Base-by-base conservation (phyloP, 2,797 vertebrate species). In the Chlorospingus flavigularis region DNA sequence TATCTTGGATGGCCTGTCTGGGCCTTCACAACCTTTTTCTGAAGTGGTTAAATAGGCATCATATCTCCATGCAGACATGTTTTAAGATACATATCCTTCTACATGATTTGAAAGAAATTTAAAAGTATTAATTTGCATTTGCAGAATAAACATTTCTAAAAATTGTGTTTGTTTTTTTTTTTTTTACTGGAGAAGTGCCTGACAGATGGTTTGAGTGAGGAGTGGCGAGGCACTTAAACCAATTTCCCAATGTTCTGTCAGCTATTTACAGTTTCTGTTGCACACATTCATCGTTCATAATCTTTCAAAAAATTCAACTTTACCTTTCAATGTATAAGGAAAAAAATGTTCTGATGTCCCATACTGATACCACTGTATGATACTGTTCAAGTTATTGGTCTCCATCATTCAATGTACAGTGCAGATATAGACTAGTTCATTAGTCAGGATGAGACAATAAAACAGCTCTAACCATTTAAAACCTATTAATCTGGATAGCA, bases 181-280 rank as follows among this genome's bases (percentile, higher is more conserved):
- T 48, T 94, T 91, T 67, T 57, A 81, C 85, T 42, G 85, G 87
- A 97, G 95, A 96, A 96, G 89, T 87, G 83, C 90, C 51, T 96
- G 96, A 97, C 97, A 98, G 97, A 98, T 97, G 97, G 97, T 74
- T 67, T 90, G 88, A 95, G 57, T 71, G 96, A 96, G 90, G 74
- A 95, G 94, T 95, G 91, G 83, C 74, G 90, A 96, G 86, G 92
- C 93, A 78, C 87, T 97, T 88, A 89, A 96, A 89, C 66, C 71
- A 86, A 93, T 94, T 97, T 97, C 95, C 96, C 92, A 92, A 75
- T 90, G 93, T 97, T 97, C 97, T 85, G 75, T 96, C 94, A 97
- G 96, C 96, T 97, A 96, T 95, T 97, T 97, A 85, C 85, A 95
- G 85, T 95, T 94, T 94, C 96, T 94, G n/a, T 94, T 96, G 92